Evolutionary conservation across 2,888 invertebrate species (phyloP).

Genomic region (Rhagophthalmus giganteus): DNA sequence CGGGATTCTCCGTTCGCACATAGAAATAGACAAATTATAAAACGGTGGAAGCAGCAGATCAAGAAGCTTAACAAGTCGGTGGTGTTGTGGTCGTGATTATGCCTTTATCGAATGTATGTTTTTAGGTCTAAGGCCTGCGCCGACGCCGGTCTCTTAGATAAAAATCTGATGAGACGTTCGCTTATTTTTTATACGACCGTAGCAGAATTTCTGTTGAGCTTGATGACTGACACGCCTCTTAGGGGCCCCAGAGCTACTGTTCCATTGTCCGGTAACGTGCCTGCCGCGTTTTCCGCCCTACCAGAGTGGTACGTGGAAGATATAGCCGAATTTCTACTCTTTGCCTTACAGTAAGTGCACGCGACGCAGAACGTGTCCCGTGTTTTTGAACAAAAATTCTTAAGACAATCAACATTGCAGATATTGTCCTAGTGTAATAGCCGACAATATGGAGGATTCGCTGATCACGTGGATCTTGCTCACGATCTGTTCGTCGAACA

Average conservation of each 20-base stretch:
- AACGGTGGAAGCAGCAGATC: slow-evolving; percentile 85
- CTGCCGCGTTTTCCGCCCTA: slow-evolving; percentile 81
- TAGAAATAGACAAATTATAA: slow-evolving; percentile 80
- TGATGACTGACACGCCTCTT: slow-evolving; percentile 62
- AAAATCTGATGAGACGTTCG: slow-evolving; percentile 76
- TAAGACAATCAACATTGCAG: slow-evolving; percentile 55
- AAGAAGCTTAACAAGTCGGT: slow-evolving; percentile 70
- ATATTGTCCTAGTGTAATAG: slow-evolving; percentile 74
- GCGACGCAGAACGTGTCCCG: no score
- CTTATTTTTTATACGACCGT: slow-evolving; percentile 87
- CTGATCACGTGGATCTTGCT: slow-evolving; percentile 87
- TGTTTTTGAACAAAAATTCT: no score
- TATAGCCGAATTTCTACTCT: slow-evolving; percentile 92
- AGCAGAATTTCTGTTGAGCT: slow-evolving; percentile 73
- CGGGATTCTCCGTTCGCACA: slow-evolving; percentile 72
- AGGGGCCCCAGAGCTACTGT: slow-evolving; percentile 58
- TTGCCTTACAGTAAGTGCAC: slow-evolving; percentile 91
- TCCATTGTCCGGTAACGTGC: slow-evolving; percentile 64
- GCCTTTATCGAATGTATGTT: slow-evolving; percentile 44
- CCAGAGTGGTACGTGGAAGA: slow-evolving; percentile 99
- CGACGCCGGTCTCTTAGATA: slow-evolving; percentile 87
- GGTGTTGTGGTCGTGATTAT: slow-evolving; percentile 17
- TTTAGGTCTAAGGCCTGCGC: slow-evolving; percentile 87
- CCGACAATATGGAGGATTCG: slow-evolving; percentile 77
- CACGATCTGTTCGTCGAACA: slow-evolving; percentile 86